These are phyloP conservation scores for Baccha elongata DNA, from an alignment of 2,888 invertebrate genomes.

Conservation along the genomic window DNA sequence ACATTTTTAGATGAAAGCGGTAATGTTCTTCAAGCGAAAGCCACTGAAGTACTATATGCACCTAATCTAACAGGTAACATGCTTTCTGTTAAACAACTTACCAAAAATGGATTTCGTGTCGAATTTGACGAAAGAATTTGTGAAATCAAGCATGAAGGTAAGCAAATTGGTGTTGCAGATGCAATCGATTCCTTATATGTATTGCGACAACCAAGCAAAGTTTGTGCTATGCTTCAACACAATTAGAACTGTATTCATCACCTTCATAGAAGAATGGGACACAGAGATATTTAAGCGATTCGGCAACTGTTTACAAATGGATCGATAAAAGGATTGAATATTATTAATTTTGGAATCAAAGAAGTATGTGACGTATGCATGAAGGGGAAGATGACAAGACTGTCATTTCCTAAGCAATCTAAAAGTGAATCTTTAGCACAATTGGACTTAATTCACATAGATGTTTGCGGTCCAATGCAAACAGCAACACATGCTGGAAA, in stretches of 20 bases:
- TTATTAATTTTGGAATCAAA: not conserved
- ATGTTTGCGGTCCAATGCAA: too few species aligned
- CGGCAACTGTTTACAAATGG: not conserved
- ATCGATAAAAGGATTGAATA: not conserved
- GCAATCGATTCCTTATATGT: too few species aligned
- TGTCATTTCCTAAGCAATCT: too few species aligned
- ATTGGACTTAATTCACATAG: too few species aligned
- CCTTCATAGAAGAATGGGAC: not conserved
- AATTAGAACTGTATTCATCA: slow-evolving; percentile 6
- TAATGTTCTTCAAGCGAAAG: not conserved
- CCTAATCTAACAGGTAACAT: not conserved
- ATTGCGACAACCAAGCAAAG: too few species aligned
- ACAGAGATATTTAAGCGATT: slow-evolving; percentile 12
- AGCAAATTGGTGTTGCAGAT: too few species aligned
- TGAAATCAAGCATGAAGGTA: too few species aligned
- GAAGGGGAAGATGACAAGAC: too few species aligned
- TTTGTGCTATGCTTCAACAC: too few species aligned
- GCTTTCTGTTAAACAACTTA: not conserved
- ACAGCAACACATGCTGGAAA: too few species aligned
- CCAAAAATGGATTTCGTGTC: not conserved
- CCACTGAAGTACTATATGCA: not conserved
- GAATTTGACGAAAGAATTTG: slow-evolving; percentile 6
- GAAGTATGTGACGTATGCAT: too few species aligned
- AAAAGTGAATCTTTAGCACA: too few species aligned
- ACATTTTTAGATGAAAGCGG: not conserved